Percentiles rank a stretch among this genome's conserved stretches.
These are phyloP conservation scores for Zenarchopterus dispar DNA, from an alignment of 2,797 vertebrate species.

Conservation along the genomic window DNA sequence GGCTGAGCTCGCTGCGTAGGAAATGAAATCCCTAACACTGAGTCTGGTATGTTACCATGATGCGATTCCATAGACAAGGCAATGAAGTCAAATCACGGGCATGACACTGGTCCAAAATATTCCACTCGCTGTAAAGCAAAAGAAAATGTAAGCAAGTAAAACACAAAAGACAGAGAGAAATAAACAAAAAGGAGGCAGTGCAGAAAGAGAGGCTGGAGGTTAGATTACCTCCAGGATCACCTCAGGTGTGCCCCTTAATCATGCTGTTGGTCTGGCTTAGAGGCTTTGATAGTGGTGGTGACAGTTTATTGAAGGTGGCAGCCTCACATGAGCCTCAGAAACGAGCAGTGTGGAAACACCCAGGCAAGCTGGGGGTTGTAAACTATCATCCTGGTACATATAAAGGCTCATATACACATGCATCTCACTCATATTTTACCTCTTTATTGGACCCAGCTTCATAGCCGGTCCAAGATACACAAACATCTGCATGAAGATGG, in stretches of 20 bases:
- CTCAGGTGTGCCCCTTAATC: conserved; percentile 67
- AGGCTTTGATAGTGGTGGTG: conserved; percentile 65
- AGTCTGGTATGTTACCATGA: conserved; percentile 41
- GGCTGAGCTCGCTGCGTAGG: conserved; percentile 44
- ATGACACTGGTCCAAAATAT: conserved; percentile 39
- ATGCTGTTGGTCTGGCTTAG: conserved; percentile 59
- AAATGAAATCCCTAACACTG: conserved; percentile 52
- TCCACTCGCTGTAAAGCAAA: conserved; percentile 20
- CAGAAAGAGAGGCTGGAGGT: conserved; percentile 38
- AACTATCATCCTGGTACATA: conserved; percentile 61
- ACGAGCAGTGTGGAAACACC: conserved; percentile 58
- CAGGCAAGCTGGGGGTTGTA: conserved; percentile 57
- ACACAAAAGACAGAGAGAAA: conserved; percentile 46
- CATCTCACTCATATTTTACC: conserved; percentile 70
- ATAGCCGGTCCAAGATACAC: conserved; percentile 52
- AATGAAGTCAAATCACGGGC: conserved; percentile 36
- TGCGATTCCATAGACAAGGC: conserved; percentile 39
- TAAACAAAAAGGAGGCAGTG: conserved; percentile 45
- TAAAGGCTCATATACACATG: conserved; percentile 67
- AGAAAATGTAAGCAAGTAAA: conserved; percentile 44
- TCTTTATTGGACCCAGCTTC: conserved; percentile 56
- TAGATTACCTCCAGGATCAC: conserved; percentile 72
- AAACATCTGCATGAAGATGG: conserved; percentile 60
- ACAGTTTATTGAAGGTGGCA: conserved; percentile 73
- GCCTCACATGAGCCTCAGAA: conserved; percentile 56